Evolutionary conservation across 2,888 invertebrate genomes (phyloP).

Genomic region (Zygaena filipendulae): DNA sequence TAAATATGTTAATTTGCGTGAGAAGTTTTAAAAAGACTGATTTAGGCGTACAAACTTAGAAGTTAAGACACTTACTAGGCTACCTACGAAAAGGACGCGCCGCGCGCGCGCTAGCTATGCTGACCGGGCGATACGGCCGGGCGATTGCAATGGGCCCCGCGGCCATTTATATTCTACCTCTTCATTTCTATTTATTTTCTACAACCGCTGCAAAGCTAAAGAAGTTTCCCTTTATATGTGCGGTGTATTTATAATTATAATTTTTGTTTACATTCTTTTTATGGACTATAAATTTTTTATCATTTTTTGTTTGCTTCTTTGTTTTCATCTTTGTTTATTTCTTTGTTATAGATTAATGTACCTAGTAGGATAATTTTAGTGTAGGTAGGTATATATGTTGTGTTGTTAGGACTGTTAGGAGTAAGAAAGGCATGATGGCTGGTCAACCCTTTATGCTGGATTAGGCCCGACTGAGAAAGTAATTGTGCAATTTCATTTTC

Average conservation of each 20-base stretch:
- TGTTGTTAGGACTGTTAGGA: conserved; percentile 41
- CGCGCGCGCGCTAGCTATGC: conserved; percentile 61
- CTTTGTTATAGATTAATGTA: conserved; percentile 53
- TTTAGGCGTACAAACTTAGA: conserved; percentile 66
- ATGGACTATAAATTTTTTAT: conserved; percentile 56
- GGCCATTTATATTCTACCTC: conserved; percentile 61
- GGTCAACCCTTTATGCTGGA: conserved; percentile 29
- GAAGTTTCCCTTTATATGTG: conserved; percentile 61
- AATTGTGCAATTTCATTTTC: conserved; percentile 67
- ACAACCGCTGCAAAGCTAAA: conserved; percentile 34
- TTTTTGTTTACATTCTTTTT: conserved; percentile 63
- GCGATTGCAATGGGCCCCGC: conserved; percentile 68
- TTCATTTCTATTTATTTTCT: conserved; percentile 63
- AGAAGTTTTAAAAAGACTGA: conserved; percentile 58
- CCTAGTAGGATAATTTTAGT: conserved; percentile 60
- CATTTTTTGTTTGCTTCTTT: conserved; percentile 58
- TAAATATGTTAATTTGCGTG: conserved; percentile 35
- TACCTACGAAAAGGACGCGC: conserved; percentile 42
- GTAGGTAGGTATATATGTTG: conserved; percentile 50
- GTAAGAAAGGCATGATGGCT: conserved; percentile 33
- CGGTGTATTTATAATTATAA: conserved; percentile 55
- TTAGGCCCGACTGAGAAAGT: conserved; percentile 48
- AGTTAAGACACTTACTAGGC: conserved; percentile 61
- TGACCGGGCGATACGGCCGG: conserved; percentile 66
- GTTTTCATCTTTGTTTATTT: conserved; percentile 58